Evolutionary conservation across 2,888 invertebrate genomes (phyloP).

Genomic region (Mimumesa dahlbomi): DNA sequence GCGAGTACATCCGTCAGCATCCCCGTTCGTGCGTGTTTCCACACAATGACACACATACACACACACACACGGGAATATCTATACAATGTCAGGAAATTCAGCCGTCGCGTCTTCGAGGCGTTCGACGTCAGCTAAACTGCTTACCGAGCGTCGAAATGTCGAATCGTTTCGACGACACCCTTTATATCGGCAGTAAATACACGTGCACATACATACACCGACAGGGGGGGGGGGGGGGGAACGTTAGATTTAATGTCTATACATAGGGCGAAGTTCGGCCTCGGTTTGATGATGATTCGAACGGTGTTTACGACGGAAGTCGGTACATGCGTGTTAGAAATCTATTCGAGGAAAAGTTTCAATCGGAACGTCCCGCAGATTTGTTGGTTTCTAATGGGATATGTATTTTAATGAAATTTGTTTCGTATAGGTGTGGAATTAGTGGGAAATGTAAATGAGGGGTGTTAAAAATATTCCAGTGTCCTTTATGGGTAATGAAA

Average conservation of each 20-base stretch:
- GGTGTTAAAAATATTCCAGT: no score
- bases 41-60: slow-evolving; percentile 1
- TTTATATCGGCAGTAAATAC: not conserved
- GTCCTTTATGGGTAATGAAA: no score
- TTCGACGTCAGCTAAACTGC: slow-evolving; percentile 43
- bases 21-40: slow-evolving; percentile 6
- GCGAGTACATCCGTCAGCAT: slow-evolving; percentile 29
- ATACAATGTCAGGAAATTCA: not conserved
- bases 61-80: not conserved
- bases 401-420: no score
- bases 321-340: no score
- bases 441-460: no score
- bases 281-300: slow-evolving; percentile 19
- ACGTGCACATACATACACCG: not conserved
- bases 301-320: slow-evolving; percentile 3
- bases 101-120: slow-evolving; percentile 14
- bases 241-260: not conserved
- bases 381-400: no score
- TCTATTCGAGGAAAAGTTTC: not conserved
- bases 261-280: not conserved
- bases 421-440: no score
- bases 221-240: no score
- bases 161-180: slow-evolving; percentile 46
- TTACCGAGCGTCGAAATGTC: slow-evolving; percentile 53
- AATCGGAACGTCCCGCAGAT: not conserved